A percentile compares a stretch with the other conserved stretches of the same genome.
Evolutionary conservation across 2,797 vertebrate genomes (phyloP).

Genomic region (Channa striata): DNA sequence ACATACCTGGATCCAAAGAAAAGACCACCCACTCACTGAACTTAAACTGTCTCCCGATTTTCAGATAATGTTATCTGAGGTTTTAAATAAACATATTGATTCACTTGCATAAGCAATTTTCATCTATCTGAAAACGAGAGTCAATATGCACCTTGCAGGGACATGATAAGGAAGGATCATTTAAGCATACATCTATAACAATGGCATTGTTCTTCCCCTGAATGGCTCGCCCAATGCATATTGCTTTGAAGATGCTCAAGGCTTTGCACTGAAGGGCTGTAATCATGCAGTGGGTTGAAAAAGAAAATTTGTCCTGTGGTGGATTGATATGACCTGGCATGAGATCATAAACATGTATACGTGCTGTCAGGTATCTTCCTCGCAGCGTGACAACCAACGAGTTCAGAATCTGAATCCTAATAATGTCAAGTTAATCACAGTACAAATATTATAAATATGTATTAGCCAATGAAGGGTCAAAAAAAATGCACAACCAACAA

Average conservation of each 20-base stretch:
- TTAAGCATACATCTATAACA: slow-evolving; percentile 54
- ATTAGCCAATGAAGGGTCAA: too few relatives aligned
- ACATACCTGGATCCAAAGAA: slow-evolving; percentile 27
- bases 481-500: slow-evolving; percentile 17
- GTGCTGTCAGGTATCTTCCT: slow-evolving; percentile 17
- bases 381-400: slow-evolving; percentile 1
- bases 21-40: slow-evolving; percentile 21
- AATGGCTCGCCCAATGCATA: slow-evolving; percentile 40
- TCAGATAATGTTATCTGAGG: slow-evolving; percentile 52
- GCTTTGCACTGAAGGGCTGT: slow-evolving; percentile 13
- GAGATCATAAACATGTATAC: slow-evolving; percentile 23
- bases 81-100: slow-evolving; percentile 74
- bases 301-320: slow-evolving; percentile 30
- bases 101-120: slow-evolving; percentile 60
- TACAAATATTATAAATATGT: slow-evolving; percentile 14
- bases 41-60: slow-evolving; percentile 49
- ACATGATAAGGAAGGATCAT: slow-evolving; percentile 61
- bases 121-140: slow-evolving; percentile 48
- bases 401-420: slow-evolving; percentile 15
- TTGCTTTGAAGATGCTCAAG: slow-evolving; percentile 35
- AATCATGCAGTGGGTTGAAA: slow-evolving; percentile 28
- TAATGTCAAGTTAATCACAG: slow-evolving; percentile 5
- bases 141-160: slow-evolving; percentile 71
- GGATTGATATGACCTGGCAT: slow-evolving; percentile 15
- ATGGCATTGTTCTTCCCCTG: slow-evolving; percentile 44